Conservation (phyloP, 2,113 vertebrate genomes). For the Dromas ardeola region DNA sequence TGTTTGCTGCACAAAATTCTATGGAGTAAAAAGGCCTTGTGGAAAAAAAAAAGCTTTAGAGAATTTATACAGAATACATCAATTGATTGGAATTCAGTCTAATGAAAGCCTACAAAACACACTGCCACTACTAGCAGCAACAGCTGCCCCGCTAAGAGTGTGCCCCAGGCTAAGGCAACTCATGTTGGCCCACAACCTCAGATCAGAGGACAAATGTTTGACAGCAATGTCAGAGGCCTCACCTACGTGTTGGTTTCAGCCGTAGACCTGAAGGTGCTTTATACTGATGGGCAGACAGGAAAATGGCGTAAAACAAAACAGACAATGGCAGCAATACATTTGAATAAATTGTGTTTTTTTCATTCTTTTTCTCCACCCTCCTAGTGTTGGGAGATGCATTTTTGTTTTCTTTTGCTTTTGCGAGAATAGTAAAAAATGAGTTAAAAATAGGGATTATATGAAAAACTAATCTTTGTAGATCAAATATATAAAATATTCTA, state of each 20-base stretch:
- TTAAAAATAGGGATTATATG: background rate
- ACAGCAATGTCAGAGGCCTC: slow-evolving; percentile 25
- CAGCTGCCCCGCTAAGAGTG: slow-evolving; percentile 64
- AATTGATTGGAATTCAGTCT: background rate
- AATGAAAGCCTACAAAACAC: slow-evolving; percentile 53
- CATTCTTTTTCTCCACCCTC: background rate
- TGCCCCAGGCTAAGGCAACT: slow-evolving; percentile 65
- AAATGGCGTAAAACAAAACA: slow-evolving; percentile 41
- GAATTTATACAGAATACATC: slow-evolving; percentile 35
- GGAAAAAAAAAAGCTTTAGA: background rate
- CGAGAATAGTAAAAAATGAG: background rate
- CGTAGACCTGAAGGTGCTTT: background rate
- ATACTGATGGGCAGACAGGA: background rate
- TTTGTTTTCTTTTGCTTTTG: background rate
- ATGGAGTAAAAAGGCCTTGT: background rate
- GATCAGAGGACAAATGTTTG: slow-evolving; percentile 73
- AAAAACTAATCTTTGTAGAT: background rate
- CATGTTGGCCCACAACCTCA: slow-evolving; percentile 73
- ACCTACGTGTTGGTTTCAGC: slow-evolving; percentile 37
- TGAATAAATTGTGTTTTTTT: slow-evolving; percentile 24
- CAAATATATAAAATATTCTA: background rate
- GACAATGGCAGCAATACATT: slow-evolving; percentile 56
- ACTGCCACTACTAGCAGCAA: slow-evolving; percentile 56
- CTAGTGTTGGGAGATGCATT: background rate
- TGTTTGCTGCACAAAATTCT: background rate